Base-by-base conservation (phyloP, 2,797 vertebrate genomes). In the Spondyliosoma cantharus region DNA sequence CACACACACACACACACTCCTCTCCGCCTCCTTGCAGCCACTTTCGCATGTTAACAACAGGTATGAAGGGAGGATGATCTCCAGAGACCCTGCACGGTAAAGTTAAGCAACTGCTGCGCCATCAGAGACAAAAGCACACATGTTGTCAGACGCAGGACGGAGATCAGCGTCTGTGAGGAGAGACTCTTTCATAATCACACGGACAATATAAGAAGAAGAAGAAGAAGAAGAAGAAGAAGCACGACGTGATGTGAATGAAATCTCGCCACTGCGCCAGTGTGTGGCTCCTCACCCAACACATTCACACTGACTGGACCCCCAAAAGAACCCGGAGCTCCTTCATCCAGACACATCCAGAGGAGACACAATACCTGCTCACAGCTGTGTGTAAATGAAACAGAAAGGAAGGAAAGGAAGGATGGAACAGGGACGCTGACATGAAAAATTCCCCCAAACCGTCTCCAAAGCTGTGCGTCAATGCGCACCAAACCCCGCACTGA, bases 171-270 rank as follows among this genome's bases (percentile, higher is more conserved):
- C 32, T 37, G 32, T 8, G 29, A 3, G 29, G 7, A 32, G 29
- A 32, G 5, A 32, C 29, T 32, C 29, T 4, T 15, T 37, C 2
- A 37, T 7, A 37, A 37, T 37, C 50, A 54, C 20, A 58, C 25
- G 50, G 32, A 64, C 32, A 65, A 71, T 49, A 71, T 59, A 59
- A 69, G 54, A 8, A 37, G 7, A 37, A 37, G 9, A 37, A 11
- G 37, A 27, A 27, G 27, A 29, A 29, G 29, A 29, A 29, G 29
- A 74, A 67, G 22, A 64, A 79, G 25, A 12, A 32, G 50, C 42
- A 32, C 53, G 85, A 91, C 91, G 91, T 93, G 92, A 92, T 80
- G 8, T 65, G 91, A 91, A 93, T 93, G 78, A 87, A 83, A 90
- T 83, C 43, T 73, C 25, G 32, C 75, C 90, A 85, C 88, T 92